These are phyloP conservation scores for Aphelenchoides avenae DNA, from an alignment of 1,140 invertebrate species.

Conservation along the genomic window DNA sequence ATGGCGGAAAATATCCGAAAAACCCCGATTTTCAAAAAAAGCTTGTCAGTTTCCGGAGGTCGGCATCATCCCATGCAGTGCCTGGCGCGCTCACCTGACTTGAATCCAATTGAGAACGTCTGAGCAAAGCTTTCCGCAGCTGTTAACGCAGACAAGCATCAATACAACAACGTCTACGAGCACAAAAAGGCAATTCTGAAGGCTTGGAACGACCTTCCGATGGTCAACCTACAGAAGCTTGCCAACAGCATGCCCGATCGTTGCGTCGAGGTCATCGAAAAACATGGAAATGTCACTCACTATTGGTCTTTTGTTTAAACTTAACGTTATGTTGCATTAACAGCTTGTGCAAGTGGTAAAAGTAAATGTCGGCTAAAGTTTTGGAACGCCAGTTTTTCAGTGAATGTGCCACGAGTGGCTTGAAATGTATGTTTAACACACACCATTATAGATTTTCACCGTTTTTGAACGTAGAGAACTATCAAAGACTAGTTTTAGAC, in stretches of 20 bases:
- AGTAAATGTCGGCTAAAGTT: too few species aligned
- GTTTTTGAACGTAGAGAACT: too few species aligned
- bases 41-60: slow-evolving; percentile 11
- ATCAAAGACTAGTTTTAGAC: too few species aligned
- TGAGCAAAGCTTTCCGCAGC: slow-evolving; percentile 21
- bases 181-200: slow-evolving; percentile 5
- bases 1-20: too few species aligned
- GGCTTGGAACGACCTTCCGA: neutral
- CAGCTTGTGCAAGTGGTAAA: too few species aligned
- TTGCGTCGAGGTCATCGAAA: slow-evolving; percentile 2
- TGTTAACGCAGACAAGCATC: slow-evolving; percentile 5
- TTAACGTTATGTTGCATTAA: neutral
- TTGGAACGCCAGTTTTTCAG: too few species aligned
- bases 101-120: slow-evolving; percentile 37
- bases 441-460: too few species aligned
- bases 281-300: slow-evolving; percentile 1
- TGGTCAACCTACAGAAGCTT: neutral
- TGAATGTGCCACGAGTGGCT: too few species aligned
- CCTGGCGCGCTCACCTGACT: slow-evolving; percentile 32
- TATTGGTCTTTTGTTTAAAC: neutral
- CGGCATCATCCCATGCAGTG: slow-evolving; percentile 23
- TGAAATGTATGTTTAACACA: too few species aligned
- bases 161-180: neutral
- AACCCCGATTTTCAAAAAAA: neutral
- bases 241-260: slow-evolving; percentile 5